These are phyloP conservation scores for Chymomyza fuscimana DNA, from an alignment of 2,888 invertebrate genomes.

Conservation along the genomic window DNA sequence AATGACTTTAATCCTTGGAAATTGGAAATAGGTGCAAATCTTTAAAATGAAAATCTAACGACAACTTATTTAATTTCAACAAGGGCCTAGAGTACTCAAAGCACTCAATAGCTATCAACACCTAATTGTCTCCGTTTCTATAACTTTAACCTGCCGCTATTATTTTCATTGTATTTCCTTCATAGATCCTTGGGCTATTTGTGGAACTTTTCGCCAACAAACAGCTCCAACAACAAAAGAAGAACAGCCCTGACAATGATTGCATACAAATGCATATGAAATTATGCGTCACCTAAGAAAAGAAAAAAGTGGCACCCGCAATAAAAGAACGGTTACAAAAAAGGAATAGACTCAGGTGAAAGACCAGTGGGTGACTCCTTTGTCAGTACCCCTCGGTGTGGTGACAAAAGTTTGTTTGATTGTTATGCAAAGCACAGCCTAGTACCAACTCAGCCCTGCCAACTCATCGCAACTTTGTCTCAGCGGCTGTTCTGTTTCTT, in stretches of 20 bases:
- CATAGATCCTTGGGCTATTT: background rate
- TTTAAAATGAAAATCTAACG: no score
- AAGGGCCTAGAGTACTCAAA: no score
- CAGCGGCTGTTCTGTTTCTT: background rate
- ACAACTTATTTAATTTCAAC: no score
- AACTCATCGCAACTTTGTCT: background rate
- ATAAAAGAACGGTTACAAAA: constrained; percentile 26
- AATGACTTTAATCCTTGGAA: no score
- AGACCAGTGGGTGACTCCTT: background rate
- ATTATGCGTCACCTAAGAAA: constrained; percentile 13
- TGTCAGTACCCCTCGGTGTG: background rate
- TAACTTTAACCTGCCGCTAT: background rate
- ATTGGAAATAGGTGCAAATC: no score
- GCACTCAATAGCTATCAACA: background rate
- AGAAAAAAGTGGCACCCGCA: no score
- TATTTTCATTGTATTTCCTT: background rate
- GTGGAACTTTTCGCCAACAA: background rate
- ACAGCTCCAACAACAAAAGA: background rate
- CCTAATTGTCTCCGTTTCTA: background rate
- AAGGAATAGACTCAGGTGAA: constrained; percentile 28
- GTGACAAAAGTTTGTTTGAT: constrained; percentile 36
- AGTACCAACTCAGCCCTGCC: constrained; percentile 23
- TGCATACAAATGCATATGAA: constrained; percentile 48
- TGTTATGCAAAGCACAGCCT: constrained; percentile 58
- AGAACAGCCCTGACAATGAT: background rate